Evolutionary conservation across 2,888 invertebrate genomes (phyloP).

Genomic region (Epinotia brunnichana): DNA sequence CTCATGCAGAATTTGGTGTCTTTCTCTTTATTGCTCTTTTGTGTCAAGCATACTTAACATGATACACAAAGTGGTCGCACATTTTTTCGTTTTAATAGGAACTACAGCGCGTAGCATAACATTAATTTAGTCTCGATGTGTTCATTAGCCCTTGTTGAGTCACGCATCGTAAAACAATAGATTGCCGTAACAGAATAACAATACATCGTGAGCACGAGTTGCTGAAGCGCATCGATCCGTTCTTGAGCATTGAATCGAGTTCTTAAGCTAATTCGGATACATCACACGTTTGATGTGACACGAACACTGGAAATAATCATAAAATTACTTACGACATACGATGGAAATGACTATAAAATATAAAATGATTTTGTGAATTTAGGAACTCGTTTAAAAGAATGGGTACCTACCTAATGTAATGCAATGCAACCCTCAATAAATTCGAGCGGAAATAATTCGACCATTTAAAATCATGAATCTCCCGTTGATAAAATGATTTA

Average conservation of each 20-base stretch:
- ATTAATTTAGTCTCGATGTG: slow-evolving; percentile 45
- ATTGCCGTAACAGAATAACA: slow-evolving; percentile 67
- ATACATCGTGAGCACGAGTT: slow-evolving; percentile 70
- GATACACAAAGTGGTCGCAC: background rate
- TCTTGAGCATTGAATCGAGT: slow-evolving; percentile 28
- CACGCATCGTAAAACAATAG: slow-evolving; percentile 74
- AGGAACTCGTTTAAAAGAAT: background rate
- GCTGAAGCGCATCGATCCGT: slow-evolving; percentile 3
- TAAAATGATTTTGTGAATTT: slow-evolving; percentile 1
- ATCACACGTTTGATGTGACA: slow-evolving; percentile 29
- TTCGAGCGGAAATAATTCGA: slow-evolving; percentile 29
- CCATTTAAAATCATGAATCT: slow-evolving; percentile 37
- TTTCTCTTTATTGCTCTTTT: too few species aligned
- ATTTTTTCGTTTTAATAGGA: background rate
- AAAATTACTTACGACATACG: background rate
- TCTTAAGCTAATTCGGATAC: slow-evolving; percentile 32
- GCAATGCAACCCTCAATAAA: slow-evolving; percentile 10
- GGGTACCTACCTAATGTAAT: too few species aligned
- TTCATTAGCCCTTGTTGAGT: slow-evolving; percentile 66
- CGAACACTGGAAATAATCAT: slow-evolving; percentile 24
- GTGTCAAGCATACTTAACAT: background rate
- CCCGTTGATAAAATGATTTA: slow-evolving; percentile 25
- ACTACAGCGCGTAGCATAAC: slow-evolving; percentile 61
- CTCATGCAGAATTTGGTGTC: too few species aligned
- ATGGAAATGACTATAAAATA: background rate